Evolutionary conservation across 2,888 invertebrate genomes (phyloP).

Genomic region (Synergus japonicus): DNA sequence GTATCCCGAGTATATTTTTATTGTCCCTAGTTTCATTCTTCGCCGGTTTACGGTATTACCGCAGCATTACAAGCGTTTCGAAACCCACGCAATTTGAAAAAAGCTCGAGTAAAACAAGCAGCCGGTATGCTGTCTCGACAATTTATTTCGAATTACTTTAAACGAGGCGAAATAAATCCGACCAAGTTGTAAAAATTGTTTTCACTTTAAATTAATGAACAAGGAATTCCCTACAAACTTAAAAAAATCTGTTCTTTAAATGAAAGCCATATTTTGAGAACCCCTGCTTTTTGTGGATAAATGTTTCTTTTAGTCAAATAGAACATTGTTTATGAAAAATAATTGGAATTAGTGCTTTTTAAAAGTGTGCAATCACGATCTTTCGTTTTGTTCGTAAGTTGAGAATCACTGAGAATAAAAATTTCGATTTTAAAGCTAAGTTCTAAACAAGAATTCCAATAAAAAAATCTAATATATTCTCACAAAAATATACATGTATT

Average conservation of each 20-base stretch:
- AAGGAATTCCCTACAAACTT: not conserved
- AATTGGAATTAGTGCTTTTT: no score
- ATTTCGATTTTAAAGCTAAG: no score
- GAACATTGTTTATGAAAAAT: no score
- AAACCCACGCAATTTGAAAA: not conserved
- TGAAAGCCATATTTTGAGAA: not conserved
- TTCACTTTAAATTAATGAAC: not conserved
- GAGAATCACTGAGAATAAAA: not conserved
- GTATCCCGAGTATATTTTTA: conserved; percentile 43
- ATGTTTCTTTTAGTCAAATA: no score
- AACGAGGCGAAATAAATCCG: conserved; percentile 24
- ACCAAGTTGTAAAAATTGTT: not conserved
- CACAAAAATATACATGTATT: no score
- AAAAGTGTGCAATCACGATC: no score
- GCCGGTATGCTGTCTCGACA: not conserved
- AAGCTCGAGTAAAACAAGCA: conserved; percentile 29
- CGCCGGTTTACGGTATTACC: conserved; percentile 33
- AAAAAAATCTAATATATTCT: no score
- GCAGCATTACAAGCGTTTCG: conserved; percentile 25
- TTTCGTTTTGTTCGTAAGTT: not conserved
- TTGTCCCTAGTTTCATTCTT: conserved; percentile 42
- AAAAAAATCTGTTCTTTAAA: not conserved
- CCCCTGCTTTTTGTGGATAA: no score
- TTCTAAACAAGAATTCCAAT: no score
- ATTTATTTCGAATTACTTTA: conserved; percentile 37